Percentiles rank a stretch among this genome's conserved stretches.
Conservation (phyloP, 2,113 vertebrate species). For the Physeter macrocephalus region DNA sequence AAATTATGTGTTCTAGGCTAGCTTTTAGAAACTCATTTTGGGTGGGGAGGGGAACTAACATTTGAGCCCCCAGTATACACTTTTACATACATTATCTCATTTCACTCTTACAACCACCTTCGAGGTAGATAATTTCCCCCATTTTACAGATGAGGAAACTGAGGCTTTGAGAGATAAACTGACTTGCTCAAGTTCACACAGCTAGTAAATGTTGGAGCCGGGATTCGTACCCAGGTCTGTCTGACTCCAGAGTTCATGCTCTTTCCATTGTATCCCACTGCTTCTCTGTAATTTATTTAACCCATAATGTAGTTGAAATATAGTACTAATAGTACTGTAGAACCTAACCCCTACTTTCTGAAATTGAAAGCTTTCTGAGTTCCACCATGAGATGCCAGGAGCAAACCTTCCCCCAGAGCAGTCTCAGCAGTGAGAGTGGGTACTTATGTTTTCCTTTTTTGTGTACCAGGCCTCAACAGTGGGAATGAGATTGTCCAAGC, state of each 20-base stretch:
- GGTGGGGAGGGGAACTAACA: conserved; percentile 17
- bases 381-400: conserved; percentile 50
- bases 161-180: conserved; percentile 64
- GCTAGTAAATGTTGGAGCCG: conserved; percentile 59
- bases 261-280: conserved; percentile 54
- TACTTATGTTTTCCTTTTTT: neutral
- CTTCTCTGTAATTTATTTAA: conserved; percentile 57
- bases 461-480: neutral
- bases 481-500: neutral
- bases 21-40: conserved; percentile 48
- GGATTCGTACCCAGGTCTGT: conserved; percentile 61
- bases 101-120: conserved; percentile 49
- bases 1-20: conserved; percentile 8
- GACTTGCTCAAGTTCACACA: conserved; percentile 60
- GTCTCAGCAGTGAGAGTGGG: conserved; percentile 22
- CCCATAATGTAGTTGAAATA: conserved; percentile 52
- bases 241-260: conserved; percentile 55
- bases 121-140: conserved; percentile 58
- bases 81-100: conserved; percentile 55
- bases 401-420: conserved; percentile 40
- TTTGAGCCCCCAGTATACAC: conserved; percentile 30
- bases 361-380: conserved; percentile 54
- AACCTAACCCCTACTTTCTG: conserved; percentile 52
- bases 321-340: conserved; percentile 57
- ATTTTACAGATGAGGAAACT: conserved; percentile 67